Percentiles rank a stretch among this genome's conserved stretches.
Conservation (phyloP, 2,113 vertebrate species). For the Scartelaos histophorus region DNA sequence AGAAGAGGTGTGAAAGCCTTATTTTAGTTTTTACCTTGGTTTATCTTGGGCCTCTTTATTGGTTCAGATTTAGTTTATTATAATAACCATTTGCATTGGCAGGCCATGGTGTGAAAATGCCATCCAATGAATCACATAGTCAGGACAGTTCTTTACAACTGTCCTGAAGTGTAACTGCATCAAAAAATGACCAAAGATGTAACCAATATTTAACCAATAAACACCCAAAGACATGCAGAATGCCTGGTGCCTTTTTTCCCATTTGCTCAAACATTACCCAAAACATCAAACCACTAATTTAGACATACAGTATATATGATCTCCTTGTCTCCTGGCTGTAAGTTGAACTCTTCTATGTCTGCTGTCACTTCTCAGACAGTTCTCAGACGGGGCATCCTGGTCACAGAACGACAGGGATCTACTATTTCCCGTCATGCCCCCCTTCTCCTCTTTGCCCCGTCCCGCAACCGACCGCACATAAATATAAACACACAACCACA, state of each 20-base stretch:
- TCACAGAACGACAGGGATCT: slow-evolving; percentile 40
- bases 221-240: not conserved
- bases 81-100: too few relatives aligned
- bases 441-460: not conserved
- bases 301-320: not conserved
- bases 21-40: too few relatives aligned
- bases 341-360: slow-evolving; percentile 13
- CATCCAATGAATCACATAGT: too few relatives aligned
- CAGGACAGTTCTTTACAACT: too few relatives aligned
- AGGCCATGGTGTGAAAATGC: too few relatives aligned
- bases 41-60: too few relatives aligned
- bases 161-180: too few relatives aligned
- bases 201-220: not conserved
- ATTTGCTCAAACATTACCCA: not conserved
- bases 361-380: slow-evolving; percentile 35
- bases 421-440: slow-evolving; percentile 51
- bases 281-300: not conserved
- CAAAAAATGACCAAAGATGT: too few relatives aligned
- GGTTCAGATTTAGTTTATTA: too few relatives aligned
- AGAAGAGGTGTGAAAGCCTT: too few relatives aligned
- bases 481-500: slow-evolving; percentile 62
- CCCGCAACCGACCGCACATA: slow-evolving; percentile 43
- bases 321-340: not conserved
- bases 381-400: slow-evolving; percentile 45
- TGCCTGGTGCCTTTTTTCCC: not conserved